Percentiles rank a stretch among this genome's conserved stretches.
phyloP scores from a whole-genome alignment of 2,113 vertebrate genomes.

The Parus major region DNA sequence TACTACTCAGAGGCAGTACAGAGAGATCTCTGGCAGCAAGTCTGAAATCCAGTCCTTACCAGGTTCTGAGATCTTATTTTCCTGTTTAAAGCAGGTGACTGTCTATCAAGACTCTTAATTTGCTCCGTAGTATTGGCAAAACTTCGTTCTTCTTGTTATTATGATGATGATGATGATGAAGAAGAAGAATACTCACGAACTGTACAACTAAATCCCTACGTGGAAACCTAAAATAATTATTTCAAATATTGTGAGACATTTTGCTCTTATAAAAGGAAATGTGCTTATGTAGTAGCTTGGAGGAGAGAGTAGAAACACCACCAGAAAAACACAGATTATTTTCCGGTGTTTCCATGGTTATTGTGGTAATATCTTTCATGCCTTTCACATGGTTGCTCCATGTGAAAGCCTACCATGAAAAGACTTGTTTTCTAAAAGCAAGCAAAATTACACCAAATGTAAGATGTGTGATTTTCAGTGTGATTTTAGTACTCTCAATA shows the following conservation, averaged over 20 bases:
- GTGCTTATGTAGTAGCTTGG: neutral
- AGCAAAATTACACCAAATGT: neutral
- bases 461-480: neutral
- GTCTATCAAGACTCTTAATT: neutral
- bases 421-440: neutral
- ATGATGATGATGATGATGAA: neutral
- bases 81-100: neutral
- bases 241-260: neutral
- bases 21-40: neutral
- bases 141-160: neutral
- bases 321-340: fast-evolving
- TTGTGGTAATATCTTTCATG: neutral
- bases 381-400: neutral
- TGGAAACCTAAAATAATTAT: neutral
- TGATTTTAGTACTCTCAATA: neutral
- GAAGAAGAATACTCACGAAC: neutral
- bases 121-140: neutral
- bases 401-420: neutral
- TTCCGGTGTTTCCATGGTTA: neutral
- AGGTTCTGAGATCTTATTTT: neutral
- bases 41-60: neutral
- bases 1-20: neutral
- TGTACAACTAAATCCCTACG: neutral
- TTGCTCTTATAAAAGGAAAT: neutral
- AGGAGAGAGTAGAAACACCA: neutral